phyloP scores from a whole-genome alignment of 2,113 vertebrate species.

The Fukomys damarensis region DNA sequence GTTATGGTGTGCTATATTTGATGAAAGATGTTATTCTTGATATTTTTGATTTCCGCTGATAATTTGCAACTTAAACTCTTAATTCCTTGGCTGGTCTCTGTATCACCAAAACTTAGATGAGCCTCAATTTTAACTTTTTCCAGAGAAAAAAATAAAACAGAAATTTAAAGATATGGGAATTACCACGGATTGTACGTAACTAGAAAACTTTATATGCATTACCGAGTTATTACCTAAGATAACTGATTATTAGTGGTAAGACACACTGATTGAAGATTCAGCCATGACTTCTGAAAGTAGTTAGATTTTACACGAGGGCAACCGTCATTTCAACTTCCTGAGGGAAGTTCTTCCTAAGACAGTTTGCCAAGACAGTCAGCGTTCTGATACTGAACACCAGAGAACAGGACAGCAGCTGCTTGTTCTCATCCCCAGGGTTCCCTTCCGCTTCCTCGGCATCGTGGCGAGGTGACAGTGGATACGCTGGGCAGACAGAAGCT shows the following conservation, averaged over 20 bases:
- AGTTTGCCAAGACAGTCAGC: constrained; percentile 38
- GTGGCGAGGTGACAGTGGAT: neutral
- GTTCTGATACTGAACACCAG: constrained; percentile 29
- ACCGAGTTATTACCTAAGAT: neutral
- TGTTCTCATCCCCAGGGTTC: neutral
- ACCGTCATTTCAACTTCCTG: constrained; percentile 41
- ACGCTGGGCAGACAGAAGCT: neutral
- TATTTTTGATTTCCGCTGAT: constrained; percentile 29
- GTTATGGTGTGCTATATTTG: neutral
- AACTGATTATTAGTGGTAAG: constrained; percentile 27
- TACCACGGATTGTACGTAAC: constrained; percentile 25
- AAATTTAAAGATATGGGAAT: constrained; percentile 28
- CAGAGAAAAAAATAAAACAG: neutral
- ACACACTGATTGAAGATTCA: neutral
- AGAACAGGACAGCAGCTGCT: neutral
- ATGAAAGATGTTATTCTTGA: neutral
- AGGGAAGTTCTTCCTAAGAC: constrained; percentile 34
- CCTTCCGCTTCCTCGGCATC: neutral
- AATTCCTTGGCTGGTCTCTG: constrained; percentile 12
- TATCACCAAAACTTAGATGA: neutral
- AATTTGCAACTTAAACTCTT: neutral
- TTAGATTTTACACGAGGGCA: constrained; percentile 17
- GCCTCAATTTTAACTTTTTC: constrained; percentile 27
- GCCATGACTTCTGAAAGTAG: neutral
- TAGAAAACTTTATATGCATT: neutral